phyloP scores from a whole-genome alignment of 2,113 vertebrate species.

The Thomomys bottae region DNA sequence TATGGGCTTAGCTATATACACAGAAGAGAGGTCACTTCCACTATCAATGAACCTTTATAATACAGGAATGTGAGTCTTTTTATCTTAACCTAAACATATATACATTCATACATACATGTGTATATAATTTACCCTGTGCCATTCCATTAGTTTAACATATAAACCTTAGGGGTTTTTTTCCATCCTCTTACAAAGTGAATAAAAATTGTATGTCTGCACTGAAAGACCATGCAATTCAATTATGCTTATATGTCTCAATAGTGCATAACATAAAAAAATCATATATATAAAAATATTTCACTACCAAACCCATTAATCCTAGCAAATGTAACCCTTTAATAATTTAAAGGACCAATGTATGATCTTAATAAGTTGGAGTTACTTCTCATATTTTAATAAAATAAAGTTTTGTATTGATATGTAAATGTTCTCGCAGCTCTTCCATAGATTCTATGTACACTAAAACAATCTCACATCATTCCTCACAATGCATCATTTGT shows the following conservation, averaged over 20 bases:
- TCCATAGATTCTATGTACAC: constrained; percentile 79
- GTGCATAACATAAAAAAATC: constrained; percentile 87
- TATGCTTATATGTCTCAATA: constrained; percentile 80
- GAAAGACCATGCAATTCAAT: constrained; percentile 86
- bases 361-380: constrained; percentile 82
- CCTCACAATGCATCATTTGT: constrained; percentile 67
- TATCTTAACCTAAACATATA: constrained; percentile 85
- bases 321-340: constrained; percentile 88
- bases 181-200: constrained; percentile 87
- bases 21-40: constrained; percentile 86
- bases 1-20: constrained; percentile 86
- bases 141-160: constrained; percentile 84
- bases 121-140: constrained; percentile 88
- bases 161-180: constrained; percentile 83
- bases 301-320: constrained; percentile 86
- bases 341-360: constrained; percentile 85
- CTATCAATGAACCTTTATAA: constrained; percentile 85
- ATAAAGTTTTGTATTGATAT: constrained; percentile 83
- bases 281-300: constrained; percentile 89
- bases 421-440: constrained; percentile 86
- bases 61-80: constrained; percentile 86
- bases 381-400: constrained; percentile 84
- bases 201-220: constrained; percentile 87
- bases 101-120: constrained; percentile 85
- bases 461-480: constrained; percentile 68